A percentile compares a stretch with the other conserved stretches of the same genome.
Evolutionary conservation across 2,113 vertebrate genomes (phyloP).

Genomic region (Emberiza fucata): DNA sequence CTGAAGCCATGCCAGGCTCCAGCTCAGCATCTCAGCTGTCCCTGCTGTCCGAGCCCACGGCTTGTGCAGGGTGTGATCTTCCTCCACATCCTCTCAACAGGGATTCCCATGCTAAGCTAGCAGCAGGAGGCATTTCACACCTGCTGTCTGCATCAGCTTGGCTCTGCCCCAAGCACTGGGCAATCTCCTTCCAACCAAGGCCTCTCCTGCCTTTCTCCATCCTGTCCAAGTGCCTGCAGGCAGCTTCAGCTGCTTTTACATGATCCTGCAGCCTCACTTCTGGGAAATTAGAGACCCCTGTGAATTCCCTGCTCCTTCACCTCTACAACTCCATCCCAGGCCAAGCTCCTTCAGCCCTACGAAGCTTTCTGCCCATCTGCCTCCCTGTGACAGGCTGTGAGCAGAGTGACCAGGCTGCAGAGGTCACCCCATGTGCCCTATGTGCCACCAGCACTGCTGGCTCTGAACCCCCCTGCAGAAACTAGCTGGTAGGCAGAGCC

Average conservation of each 20-base stretch:
- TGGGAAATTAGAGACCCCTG: neutral
- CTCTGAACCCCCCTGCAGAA: neutral
- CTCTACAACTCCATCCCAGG: neutral
- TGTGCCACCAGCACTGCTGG: neutral
- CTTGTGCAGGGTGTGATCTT: neutral
- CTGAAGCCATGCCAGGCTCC: neutral
- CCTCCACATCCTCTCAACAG: neutral
- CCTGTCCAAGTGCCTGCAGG: neutral
- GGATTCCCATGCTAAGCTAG: neutral
- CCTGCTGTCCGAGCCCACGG: neutral
- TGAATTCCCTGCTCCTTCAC: neutral
- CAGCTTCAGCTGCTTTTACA: neutral
- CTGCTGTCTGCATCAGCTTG: neutral
- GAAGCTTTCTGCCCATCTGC: neutral
- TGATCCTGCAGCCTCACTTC: neutral
- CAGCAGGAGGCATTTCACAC: neutral
- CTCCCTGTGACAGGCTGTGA: rapidly evolving
- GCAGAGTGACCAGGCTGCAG: neutral
- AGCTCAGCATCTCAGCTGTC: conserved; percentile 21
- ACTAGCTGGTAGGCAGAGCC: neutral
- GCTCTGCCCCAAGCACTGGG: neutral
- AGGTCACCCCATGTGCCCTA: rapidly evolving
- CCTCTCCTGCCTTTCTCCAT: neutral
- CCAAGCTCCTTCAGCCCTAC: neutral
- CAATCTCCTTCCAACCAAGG: neutral